A percentile compares a stretch with the other conserved stretches of the same genome.
These are phyloP conservation scores for Platycnemis pennipes DNA, from an alignment of 2,888 invertebrate genomes.

Conservation along the genomic window DNA sequence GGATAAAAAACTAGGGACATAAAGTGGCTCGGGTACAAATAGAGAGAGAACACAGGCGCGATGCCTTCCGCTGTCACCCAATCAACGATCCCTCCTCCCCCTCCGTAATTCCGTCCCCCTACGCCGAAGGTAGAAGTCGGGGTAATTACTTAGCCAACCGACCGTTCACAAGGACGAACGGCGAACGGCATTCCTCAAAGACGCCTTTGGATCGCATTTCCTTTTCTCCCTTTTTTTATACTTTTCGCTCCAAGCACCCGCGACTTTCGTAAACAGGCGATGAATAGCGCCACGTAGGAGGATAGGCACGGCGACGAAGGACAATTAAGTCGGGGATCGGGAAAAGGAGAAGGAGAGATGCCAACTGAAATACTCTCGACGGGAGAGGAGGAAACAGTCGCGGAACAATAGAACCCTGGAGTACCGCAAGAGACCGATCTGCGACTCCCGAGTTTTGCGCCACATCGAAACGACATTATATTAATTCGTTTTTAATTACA, in stretches of 20 bases:
- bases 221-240: background rate
- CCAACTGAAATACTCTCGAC: background rate
- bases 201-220: slow-evolving; percentile 1
- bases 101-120: background rate
- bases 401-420: background rate
- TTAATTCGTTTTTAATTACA: too few species aligned
- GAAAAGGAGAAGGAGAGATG: background rate
- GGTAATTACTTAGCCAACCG: slow-evolving; percentile 51
- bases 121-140: background rate
- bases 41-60: background rate
- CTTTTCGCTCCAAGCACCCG: background rate
- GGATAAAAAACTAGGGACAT: background rate
- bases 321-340: background rate
- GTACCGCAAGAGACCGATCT: background rate
- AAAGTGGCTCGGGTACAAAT: slow-evolving; percentile 6
- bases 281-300: slow-evolving; percentile 15
- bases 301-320: background rate
- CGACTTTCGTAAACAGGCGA: slow-evolving; percentile 42
- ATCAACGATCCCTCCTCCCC: background rate
- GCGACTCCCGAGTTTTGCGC: background rate
- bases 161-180: slow-evolving; percentile 51
- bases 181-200: slow-evolving; percentile 55
- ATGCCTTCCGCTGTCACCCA: background rate
- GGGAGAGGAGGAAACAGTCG: background rate
- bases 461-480: background rate